Percentiles rank a stretch among this genome's conserved stretches.
Evolutionary conservation across 2,888 invertebrate species (phyloP).

Genomic region (Eristalinus sepulchralis): DNA sequence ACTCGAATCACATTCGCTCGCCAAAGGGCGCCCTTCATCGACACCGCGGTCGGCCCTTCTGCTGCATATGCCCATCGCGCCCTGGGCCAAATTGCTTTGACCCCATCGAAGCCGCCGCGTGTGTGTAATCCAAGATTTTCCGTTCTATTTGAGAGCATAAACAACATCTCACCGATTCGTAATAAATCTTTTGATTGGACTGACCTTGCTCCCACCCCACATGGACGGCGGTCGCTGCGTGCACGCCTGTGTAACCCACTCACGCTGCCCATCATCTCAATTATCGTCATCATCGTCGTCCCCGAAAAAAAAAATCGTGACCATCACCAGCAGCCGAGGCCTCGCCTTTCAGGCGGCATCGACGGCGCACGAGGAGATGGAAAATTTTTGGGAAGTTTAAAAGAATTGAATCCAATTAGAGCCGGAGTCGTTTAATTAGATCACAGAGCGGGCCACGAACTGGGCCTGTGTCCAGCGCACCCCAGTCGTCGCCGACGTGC

Average conservation of each 20-base stretch:
- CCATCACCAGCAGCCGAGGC: conserved; percentile 34
- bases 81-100: conserved; percentile 17
- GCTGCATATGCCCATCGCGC: neutral
- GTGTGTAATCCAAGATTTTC: conserved; percentile 33
- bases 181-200: conserved; percentile 39
- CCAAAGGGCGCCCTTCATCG: neutral
- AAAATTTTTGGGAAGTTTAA: conserved; percentile 52
- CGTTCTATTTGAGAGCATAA: conserved; percentile 15
- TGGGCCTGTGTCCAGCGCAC: neutral
- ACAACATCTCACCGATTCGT: conserved; percentile 29
- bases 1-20: neutral
- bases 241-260: conserved; percentile 4
- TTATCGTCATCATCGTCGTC: conserved; percentile 54
- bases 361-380: conserved; percentile 11
- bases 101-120: conserved; percentile 13
- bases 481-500: neutral
- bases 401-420: conserved; percentile 64
- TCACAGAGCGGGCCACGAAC: conserved; percentile 10
- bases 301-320: conserved; percentile 41
- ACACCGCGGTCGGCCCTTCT: neutral
- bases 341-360: conserved; percentile 5
- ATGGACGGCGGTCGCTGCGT: neutral
- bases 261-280: conserved; percentile 56
- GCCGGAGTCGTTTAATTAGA: conserved; percentile 62
- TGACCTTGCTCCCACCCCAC: conserved; percentile 41